Evolutionary conservation across 2,113 vertebrate species (phyloP).

Genomic region (Tragelaphus buxtoni): DNA sequence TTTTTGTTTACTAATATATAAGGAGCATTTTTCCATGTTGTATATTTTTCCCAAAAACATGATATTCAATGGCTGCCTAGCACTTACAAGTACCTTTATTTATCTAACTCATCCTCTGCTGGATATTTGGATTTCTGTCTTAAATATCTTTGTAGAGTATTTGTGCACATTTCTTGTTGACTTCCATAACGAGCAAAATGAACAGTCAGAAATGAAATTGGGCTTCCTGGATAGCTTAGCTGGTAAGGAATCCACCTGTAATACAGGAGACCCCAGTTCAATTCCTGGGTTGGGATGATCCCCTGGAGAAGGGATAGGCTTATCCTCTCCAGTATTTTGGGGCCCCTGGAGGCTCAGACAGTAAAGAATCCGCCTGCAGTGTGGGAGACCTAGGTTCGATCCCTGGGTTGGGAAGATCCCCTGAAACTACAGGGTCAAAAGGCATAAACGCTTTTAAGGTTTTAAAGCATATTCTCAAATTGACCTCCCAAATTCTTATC

Average conservation of each 20-base stretch:
- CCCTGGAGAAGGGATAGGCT: background rate
- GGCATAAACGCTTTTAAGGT: background rate
- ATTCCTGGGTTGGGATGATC: background rate
- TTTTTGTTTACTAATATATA: background rate
- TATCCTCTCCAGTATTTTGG: background rate
- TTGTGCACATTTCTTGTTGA: background rate
- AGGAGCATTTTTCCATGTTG: background rate
- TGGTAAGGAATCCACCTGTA: background rate
- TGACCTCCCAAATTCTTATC: background rate
- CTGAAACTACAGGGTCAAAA: background rate
- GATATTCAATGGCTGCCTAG: background rate
- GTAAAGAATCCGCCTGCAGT: background rate
- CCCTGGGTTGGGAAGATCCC: background rate
- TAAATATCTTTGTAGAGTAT: background rate
- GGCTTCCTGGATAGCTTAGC: background rate
- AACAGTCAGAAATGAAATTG: background rate
- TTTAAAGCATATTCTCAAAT: background rate
- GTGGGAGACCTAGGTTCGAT: fast-evolving
- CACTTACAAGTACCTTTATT: background rate
- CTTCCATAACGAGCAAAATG: background rate
- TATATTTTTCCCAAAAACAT: background rate
- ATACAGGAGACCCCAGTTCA: background rate
- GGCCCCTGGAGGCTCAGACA: background rate
- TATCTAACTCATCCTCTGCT: background rate
- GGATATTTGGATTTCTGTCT: background rate